A percentile compares a stretch with the other conserved stretches of the same genome.
phyloP scores from a whole-genome alignment of 2,888 invertebrate species.

The Limnephilus auricula region DNA sequence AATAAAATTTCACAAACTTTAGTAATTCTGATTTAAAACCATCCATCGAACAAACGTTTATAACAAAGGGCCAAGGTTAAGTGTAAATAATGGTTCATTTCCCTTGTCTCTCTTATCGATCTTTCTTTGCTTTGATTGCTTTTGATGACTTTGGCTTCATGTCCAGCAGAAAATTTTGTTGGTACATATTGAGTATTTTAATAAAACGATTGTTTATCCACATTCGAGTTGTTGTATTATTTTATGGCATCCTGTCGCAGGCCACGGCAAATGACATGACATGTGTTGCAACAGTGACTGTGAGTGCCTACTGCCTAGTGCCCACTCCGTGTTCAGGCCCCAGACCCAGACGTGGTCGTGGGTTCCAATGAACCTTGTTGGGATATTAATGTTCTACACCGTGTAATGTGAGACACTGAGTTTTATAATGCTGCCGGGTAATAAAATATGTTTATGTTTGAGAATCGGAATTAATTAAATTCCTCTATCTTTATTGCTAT shows the following conservation, averaged over 20 bases:
- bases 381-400: not conserved
- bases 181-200: not conserved
- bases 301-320: not conserved
- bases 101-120: too few relatives aligned
- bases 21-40: too few relatives aligned
- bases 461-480: not conserved
- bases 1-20: too few relatives aligned
- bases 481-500: not conserved
- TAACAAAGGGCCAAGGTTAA: too few relatives aligned
- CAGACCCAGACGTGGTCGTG: constrained; percentile 25
- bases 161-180: too few relatives aligned
- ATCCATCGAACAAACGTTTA: too few relatives aligned
- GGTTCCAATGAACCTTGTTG: constrained; percentile 11
- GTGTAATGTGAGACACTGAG: not conserved
- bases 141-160: too few relatives aligned
- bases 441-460: not conserved
- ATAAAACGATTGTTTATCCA: not conserved
- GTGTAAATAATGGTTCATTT: too few relatives aligned
- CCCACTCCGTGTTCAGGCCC: not conserved
- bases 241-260: constrained; percentile 60
- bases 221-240: not conserved
- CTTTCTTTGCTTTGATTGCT: too few relatives aligned
- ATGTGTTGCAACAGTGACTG: constrained; percentile 11
- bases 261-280: constrained; percentile 49
- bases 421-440: not conserved